Percentiles rank a stretch among this genome's conserved stretches.
Conservation (phyloP, 2,113 vertebrate genomes). For the Centropus bengalensis region DNA sequence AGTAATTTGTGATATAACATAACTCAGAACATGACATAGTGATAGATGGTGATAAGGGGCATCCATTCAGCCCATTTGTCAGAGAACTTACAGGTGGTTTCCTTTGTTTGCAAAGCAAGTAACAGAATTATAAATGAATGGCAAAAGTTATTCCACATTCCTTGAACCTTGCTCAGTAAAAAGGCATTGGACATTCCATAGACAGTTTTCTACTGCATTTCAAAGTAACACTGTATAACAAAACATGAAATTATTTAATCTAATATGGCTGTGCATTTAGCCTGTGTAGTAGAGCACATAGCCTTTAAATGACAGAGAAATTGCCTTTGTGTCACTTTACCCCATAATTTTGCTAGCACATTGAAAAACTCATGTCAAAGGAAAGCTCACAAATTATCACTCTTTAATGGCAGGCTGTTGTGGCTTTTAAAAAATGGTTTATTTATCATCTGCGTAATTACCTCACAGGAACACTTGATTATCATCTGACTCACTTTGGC, state of each 20-base stretch:
- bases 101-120: constrained; percentile 14
- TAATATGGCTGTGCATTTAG: not conserved
- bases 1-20: constrained; percentile 3
- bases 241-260: not conserved
- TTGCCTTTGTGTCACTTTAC: not conserved
- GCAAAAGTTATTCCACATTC: constrained; percentile 20
- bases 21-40: not conserved
- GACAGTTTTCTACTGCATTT: not conserved
- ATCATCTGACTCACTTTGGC: not conserved
- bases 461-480: not conserved
- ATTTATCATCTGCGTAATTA: not conserved
- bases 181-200: not conserved
- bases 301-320: not conserved
- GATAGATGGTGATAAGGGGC: constrained; percentile 1
- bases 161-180: constrained; percentile 7
- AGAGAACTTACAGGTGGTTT: not conserved
- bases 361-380: not conserved
- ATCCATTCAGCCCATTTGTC: constrained; percentile 8
- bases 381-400: not conserved
- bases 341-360: not conserved
- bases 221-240: not conserved
- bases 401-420: not conserved
- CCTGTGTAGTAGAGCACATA: not conserved
- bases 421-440: not conserved
- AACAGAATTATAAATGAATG: constrained; percentile 39